Conservation (phyloP, 2,797 vertebrate species). For the Momotus momota region DNA sequence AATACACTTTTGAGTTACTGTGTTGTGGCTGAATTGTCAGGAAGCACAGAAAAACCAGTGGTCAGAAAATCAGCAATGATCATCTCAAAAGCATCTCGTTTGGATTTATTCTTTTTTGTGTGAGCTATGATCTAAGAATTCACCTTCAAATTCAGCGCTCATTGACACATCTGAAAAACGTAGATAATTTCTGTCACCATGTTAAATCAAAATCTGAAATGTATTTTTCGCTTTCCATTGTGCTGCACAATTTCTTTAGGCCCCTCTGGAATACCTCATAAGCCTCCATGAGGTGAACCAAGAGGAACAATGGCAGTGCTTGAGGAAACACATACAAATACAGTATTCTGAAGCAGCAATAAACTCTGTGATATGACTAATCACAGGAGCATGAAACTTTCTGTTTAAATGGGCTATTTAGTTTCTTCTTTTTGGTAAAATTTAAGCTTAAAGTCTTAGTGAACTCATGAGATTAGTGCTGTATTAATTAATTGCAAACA, state of each 20-base stretch:
- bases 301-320: constrained; percentile 1
- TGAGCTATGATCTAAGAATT: not conserved
- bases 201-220: not conserved
- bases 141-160: not conserved
- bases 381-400: not conserved
- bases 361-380: not conserved
- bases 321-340: not conserved
- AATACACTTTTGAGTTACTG: not conserved
- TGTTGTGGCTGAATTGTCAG: not conserved
- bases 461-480: not conserved
- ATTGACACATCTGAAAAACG: not conserved
- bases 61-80: not conserved
- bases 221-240: no score
- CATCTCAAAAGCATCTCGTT: not conserved
- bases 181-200: not conserved
- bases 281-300: not conserved
- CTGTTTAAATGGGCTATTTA: not conserved
- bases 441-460: not conserved
- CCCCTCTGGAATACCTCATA: not conserved
- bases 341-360: not conserved
- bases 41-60: not conserved
- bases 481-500: not conserved
- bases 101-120: not conserved
- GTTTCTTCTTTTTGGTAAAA: not conserved
- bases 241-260: no score